Evolutionary conservation across 2,113 vertebrate genomes (phyloP).

Genomic region (Casuarius casuarius): DNA sequence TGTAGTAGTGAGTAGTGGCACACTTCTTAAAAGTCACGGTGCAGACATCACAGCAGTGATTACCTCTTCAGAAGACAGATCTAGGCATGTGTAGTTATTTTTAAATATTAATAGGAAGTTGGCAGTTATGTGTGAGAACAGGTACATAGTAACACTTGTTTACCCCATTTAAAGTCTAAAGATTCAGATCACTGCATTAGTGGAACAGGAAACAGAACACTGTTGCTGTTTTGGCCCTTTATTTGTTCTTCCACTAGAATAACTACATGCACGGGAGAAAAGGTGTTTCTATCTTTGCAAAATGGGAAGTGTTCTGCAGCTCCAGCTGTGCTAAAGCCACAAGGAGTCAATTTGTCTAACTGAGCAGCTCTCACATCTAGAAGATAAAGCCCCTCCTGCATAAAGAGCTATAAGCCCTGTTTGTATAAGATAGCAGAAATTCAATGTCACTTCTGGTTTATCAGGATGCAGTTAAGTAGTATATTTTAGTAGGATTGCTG

Average conservation of each 20-base stretch:
- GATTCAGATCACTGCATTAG: background rate
- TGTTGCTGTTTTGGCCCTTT: background rate
- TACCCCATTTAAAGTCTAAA: background rate
- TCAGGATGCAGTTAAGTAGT: background rate
- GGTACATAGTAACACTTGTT: background rate
- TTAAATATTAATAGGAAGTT: background rate
- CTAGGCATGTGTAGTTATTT: background rate
- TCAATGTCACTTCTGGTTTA: background rate
- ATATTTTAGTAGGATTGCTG: background rate
- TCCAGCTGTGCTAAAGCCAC: background rate
- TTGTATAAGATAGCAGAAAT: background rate
- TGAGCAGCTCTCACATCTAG: background rate
- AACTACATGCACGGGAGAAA: background rate
- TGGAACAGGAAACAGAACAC: background rate
- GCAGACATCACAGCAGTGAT: background rate
- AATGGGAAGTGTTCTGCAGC: accelerated
- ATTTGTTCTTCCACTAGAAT: background rate
- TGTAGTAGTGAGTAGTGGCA: background rate
- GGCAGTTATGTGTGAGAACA: background rate
- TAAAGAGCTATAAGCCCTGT: background rate
- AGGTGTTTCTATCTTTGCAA: background rate
- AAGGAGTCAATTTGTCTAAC: background rate
- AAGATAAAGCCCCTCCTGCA: background rate
- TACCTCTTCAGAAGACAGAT: background rate
- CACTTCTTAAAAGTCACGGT: background rate